These are phyloP conservation scores for Grammomys dolichurus DNA, from an alignment of 2,113 vertebrate species.

Conservation along the genomic window DNA sequence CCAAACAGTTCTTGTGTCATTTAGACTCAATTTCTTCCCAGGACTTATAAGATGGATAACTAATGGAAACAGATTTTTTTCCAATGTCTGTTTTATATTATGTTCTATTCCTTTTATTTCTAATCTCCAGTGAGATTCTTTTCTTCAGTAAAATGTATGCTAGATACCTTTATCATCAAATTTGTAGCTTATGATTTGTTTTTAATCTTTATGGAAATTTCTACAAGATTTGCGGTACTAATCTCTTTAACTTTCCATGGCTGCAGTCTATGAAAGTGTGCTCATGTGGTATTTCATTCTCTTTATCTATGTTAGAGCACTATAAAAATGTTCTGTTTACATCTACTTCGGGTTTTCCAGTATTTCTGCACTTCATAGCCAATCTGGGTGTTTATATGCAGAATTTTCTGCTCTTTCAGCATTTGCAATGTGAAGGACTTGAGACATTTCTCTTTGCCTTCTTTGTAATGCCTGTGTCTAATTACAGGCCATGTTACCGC, in stretches of 20 bases:
- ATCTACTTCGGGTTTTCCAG: background rate
- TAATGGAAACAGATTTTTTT: slow-evolving; percentile 28
- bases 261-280: background rate
- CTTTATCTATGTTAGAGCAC: slow-evolving; percentile 18
- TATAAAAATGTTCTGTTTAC: slow-evolving; percentile 6
- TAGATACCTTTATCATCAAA: slow-evolving; percentile 15
- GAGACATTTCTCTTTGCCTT: background rate
- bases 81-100: slow-evolving; percentile 46
- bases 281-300: background rate
- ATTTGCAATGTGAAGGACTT: slow-evolving; percentile 14
- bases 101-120: background rate
- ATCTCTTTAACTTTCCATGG: background rate
- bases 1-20: slow-evolving; percentile 3
- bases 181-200: background rate
- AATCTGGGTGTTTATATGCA: slow-evolving; percentile 4
- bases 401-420: slow-evolving; percentile 40
- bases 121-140: slow-evolving; percentile 13
- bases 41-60: slow-evolving; percentile 7
- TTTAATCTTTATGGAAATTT: background rate
- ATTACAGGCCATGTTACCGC: background rate
- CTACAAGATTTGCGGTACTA: background rate
- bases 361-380: slow-evolving; percentile 22
- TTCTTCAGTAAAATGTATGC: background rate
- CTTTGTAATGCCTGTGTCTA: slow-evolving; percentile 12
- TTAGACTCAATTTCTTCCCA: slow-evolving; percentile 25